Conservation (phyloP, 1,140 invertebrate species). For the Formica selysi region DNA sequence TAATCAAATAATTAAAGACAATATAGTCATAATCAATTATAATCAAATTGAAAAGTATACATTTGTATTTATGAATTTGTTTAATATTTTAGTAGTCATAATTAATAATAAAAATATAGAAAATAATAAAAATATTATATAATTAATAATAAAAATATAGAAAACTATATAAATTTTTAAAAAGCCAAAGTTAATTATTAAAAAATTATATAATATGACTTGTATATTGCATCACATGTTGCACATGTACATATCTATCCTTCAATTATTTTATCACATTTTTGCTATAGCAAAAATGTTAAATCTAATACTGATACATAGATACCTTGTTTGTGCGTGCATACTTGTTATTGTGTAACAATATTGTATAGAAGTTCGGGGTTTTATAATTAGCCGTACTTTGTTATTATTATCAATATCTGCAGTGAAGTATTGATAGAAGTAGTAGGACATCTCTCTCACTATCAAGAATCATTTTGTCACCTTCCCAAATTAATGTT, state of each 20-base stretch:
- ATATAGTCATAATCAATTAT: constrained; percentile 30
- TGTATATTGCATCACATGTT: constrained; percentile 19
- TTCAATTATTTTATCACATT: constrained; percentile 20
- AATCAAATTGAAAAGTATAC: constrained; percentile 28
- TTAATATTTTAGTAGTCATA: neutral
- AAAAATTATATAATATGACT: constrained; percentile 15
- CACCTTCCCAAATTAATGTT: neutral
- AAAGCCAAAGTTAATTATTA: constrained; percentile 1
- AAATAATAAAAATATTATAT: no score
- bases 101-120: neutral
- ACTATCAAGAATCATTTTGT: constrained; percentile 24
- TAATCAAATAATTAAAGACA: neutral
- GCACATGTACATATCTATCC: constrained; percentile 7
- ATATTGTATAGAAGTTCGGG: constrained; percentile 38
- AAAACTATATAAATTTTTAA: neutral
- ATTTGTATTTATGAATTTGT: constrained; percentile 35
- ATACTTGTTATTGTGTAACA: constrained; percentile 34
- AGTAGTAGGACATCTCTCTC: neutral
- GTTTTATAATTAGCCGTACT: constrained; percentile 66
- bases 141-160: neutral
- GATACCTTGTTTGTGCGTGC: constrained; percentile 22
- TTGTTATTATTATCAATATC: constrained; percentile 22
- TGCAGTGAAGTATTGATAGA: neutral
- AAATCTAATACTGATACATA: constrained; percentile 16
- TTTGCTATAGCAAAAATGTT: constrained; percentile 13